Base-by-base conservation (phyloP, 2,888 invertebrate species). In the Hecatera dysodea region DNA sequence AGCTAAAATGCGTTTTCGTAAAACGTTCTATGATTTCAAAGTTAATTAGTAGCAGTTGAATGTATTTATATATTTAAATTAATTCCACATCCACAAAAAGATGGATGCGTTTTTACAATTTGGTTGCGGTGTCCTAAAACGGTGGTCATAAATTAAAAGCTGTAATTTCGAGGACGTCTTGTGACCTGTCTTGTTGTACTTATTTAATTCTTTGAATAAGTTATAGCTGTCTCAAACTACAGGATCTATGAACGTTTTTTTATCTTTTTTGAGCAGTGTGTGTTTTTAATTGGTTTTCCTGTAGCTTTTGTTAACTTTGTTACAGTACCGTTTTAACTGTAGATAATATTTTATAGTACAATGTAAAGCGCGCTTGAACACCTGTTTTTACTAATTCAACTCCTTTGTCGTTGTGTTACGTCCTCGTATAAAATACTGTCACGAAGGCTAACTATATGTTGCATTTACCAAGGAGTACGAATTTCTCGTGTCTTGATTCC, bases 201-300 rank as follows among this genome's bases (percentile, higher is more conserved):
- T 67, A 73, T 39, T 80, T 27, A 53, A 68, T 76, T 81, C 39
- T 63, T 66, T 72, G 56, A 72, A 67, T 53, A 33, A 42, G n/a
- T 56, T 15, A 59, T 57, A 71, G 33, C 44, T 19, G 27, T 27
- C 33, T 46, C 48, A 39, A 50, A 63, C n/a, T 59, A 60, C 59
- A 67, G 52, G 63, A 57, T 60, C 60, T 81, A 64, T 57, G 29
- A 50, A 39, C 22, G 17, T 60, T 56, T 63, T 56, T 63, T 57
- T 61, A 65, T 65, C 27, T 63, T 62, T 71, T 81, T 66, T 33
- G 29, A 52, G 29, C 48, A 39, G 39, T 42, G 8, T 44, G 42
- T 24, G n/a, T 59, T 75, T 67, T 68, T 64, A 70, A 82, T 67
- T 74, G 46, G 50, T 79, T 68, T 78, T 75, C 60, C 71, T 82